phyloP scores from a whole-genome alignment of 2,113 vertebrate species.

The Calidris pugnax region DNA sequence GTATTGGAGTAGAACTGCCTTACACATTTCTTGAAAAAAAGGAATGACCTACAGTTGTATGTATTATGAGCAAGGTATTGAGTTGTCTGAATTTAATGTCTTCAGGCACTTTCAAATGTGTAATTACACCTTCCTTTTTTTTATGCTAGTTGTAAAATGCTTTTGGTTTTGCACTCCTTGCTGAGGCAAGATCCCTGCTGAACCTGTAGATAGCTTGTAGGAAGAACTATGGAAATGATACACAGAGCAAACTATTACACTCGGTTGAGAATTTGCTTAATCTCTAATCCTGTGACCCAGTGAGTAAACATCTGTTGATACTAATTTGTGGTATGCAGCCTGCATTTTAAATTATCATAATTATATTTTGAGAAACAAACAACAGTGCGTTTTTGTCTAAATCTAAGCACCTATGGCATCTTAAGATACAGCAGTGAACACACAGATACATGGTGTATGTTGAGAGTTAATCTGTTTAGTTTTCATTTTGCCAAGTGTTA shows the following conservation, averaged over 20 bases:
- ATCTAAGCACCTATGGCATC: neutral
- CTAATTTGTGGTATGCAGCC: neutral
- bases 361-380: neutral
- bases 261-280: neutral
- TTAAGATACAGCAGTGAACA: neutral
- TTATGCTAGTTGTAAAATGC: neutral
- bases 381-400: neutral
- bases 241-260: neutral
- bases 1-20: neutral
- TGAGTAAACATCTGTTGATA: conserved; percentile 37
- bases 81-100: neutral
- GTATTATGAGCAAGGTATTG: neutral
- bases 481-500: neutral
- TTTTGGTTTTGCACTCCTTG: neutral
- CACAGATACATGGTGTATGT: neutral
- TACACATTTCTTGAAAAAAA: neutral
- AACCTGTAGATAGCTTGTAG: neutral
- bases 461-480: neutral
- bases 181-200: neutral
- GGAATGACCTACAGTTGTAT: neutral
- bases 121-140: neutral
- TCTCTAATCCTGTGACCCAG: conserved; percentile 29
- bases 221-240: neutral
- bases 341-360: conserved; percentile 8
- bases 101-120: neutral